phyloP scores from a whole-genome alignment of 92 coral and sea anemone species.

The Hydrozoanthus gracilis region DNA sequence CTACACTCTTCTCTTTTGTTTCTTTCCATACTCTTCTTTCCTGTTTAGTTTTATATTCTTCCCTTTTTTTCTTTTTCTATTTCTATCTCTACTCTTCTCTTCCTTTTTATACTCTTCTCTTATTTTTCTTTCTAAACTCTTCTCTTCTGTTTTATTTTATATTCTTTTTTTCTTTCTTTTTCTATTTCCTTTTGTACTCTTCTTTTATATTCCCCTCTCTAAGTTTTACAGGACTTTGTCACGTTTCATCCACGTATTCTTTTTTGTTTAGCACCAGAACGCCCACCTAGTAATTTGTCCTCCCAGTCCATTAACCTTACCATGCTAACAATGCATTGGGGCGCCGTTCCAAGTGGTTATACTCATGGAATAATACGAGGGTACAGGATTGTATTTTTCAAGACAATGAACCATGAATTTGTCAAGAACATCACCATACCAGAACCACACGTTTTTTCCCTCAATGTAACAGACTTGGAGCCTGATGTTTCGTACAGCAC shows the following conservation, averaged over 20 bases:
- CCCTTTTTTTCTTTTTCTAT: too few relatives aligned
- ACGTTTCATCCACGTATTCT: background rate
- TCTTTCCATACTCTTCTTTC: too few relatives aligned
- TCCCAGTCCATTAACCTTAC: background rate
- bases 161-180: too few relatives aligned
- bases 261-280: background rate
- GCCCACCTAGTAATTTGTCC: background rate
- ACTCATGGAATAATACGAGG: conserved; percentile 10
- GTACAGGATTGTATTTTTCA: conserved; percentile 8
- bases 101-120: too few relatives aligned
- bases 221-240: background rate
- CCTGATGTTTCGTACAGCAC: background rate
- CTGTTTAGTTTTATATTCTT: too few relatives aligned
- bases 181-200: background rate
- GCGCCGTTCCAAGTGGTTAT: background rate
- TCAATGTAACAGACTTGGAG: conserved; percentile 11
- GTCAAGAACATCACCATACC: background rate
- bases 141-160: too few relatives aligned
- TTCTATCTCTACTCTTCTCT: too few relatives aligned
- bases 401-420: background rate
- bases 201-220: background rate
- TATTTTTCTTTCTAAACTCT: too few relatives aligned
- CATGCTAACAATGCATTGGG: conserved; percentile 19
- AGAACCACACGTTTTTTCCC: background rate
- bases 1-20: too few relatives aligned